phyloP scores from a whole-genome alignment of 1,140 invertebrate species.

The Leptonema lineaticorne region DNA sequence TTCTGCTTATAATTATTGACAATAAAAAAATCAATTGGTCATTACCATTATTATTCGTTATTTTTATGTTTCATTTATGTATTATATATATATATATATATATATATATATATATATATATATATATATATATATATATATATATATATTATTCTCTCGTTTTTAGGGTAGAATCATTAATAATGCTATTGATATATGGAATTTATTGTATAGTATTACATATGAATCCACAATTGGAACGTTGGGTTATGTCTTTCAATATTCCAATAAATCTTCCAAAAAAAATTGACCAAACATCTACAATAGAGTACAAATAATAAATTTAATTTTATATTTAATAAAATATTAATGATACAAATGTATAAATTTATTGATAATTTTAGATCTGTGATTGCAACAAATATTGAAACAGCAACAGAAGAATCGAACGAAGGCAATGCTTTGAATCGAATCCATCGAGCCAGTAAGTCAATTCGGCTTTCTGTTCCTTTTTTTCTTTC shows the following conservation, averaged over 20 bases:
- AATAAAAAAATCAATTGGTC: slow-evolving; percentile 83
- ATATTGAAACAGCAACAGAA: slow-evolving; percentile 18
- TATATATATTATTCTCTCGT: slow-evolving; percentile 29
- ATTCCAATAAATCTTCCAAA: slow-evolving; percentile 75
- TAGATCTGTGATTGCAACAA: slow-evolving; percentile 37
- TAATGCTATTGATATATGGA: slow-evolving; percentile 83
- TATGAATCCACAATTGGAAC: slow-evolving; percentile 76
- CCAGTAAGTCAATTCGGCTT: slow-evolving; percentile 19
- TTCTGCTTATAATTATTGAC: slow-evolving; percentile 83
- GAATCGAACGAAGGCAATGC: slow-evolving; percentile 22
- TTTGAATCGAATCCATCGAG: slow-evolving; percentile 35
- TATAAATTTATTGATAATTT: background rate
- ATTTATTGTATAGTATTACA: slow-evolving; percentile 82
- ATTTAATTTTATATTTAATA: background rate
- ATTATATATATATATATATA: no score
- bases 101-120: no score
- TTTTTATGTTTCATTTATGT: background rate
- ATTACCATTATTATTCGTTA: slow-evolving; percentile 17
- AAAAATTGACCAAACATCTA: slow-evolving; percentile 75
- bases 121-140: no score
- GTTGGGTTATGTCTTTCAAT: slow-evolving; percentile 74
- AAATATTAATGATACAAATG: background rate
- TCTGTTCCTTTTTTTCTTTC: background rate
- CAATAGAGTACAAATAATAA: slow-evolving; percentile 75
- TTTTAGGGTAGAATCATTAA: slow-evolving; percentile 77